phyloP scores from a whole-genome alignment of 2,888 invertebrate species.

The Pachycephus smyrnensis region DNA sequence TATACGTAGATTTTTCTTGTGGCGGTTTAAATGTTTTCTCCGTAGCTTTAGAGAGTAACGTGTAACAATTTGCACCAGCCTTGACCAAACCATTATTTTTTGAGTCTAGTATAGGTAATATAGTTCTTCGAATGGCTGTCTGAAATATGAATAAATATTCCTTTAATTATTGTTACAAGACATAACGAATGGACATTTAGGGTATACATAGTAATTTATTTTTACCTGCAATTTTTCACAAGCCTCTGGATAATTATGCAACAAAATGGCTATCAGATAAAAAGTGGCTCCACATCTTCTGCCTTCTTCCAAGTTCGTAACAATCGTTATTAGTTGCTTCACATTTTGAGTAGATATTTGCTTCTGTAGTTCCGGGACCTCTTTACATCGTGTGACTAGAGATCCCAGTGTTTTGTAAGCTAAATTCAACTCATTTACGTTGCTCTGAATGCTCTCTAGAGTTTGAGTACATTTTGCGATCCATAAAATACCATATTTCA shows the following conservation, averaged over 20 bases:
- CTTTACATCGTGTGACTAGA: conserved; percentile 46
- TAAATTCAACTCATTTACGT: conserved; percentile 34
- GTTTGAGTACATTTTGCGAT: conserved; percentile 49
- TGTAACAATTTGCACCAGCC: conserved; percentile 54
- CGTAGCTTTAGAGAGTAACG: conserved; percentile 50
- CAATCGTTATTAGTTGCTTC: conserved; percentile 50
- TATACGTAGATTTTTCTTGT: conserved; percentile 39
- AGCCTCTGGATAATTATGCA: conserved; percentile 58
- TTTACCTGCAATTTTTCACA: conserved; percentile 55
- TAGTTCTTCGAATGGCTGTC: conserved; percentile 45
- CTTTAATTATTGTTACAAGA: not conserved
- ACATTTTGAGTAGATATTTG: conserved; percentile 55
- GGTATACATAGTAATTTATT: not conserved
- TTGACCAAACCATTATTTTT: conserved; percentile 41
- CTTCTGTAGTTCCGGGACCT: conserved; percentile 56
- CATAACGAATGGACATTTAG: not conserved
- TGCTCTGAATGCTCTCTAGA: conserved; percentile 46
- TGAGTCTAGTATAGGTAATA: conserved; percentile 51
- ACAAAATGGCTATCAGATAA: conserved; percentile 51
- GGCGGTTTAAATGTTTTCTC: conserved; percentile 54
- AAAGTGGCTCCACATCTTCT: conserved; percentile 39
- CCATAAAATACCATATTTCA: conserved; percentile 54
- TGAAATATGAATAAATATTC: conserved; percentile 32
- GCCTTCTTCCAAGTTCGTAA: conserved; percentile 35
- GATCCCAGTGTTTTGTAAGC: conserved; percentile 47